Evolutionary conservation across 2,797 vertebrate species (phyloP), one percentile per base, ranked within the genome.

Genomic region (Esox lucius): DNA sequence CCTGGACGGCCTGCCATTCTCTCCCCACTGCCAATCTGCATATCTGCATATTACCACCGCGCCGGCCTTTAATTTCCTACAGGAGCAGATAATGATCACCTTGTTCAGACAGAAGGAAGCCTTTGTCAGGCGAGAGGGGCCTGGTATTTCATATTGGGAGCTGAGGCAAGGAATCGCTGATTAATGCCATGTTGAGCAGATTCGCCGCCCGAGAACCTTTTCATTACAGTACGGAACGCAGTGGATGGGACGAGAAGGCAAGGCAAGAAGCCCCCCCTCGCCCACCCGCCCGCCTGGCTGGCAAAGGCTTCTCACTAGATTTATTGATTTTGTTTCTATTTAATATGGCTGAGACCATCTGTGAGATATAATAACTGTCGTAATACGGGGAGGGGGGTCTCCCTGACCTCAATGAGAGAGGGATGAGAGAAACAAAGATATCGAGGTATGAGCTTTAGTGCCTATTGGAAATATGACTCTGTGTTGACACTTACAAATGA

Each of bases 21-120:
- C 93, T 90, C 82, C 82, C 76, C 72, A 81, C 93, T 95, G 90
- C 93, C 94, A 94, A 94, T 94, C 94, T 95, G 93, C 94, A 95
- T 95, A 96, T 96, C 95, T 95, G 95, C 94, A 94, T 94, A 94
- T 92, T 94, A 93, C 93, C 80, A 88, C 90, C 87, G 90, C 91
- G 90, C 89, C 90, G 88, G 92, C 92, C 91, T 96, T 96, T 96
- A 96, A 96, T 96, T 96, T 96, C 95, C 95, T 96, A 95, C 93
- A 94, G 94, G 95, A 95, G 93, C 93, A 92, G 95, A 96, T 96
- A 96, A 94, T 96, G 95, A 96, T 96, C 95, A 95, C 93, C 91
- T 94, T 95, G 94, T 93, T 96, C 94, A 95, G 95, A 94, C 95
- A 94, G 94, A 94, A 92, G 94, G 94, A 94, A 95, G 93, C 94